Base-by-base conservation (phyloP, 2,113 vertebrate genomes). In the Tupaia chinensis region DNA sequence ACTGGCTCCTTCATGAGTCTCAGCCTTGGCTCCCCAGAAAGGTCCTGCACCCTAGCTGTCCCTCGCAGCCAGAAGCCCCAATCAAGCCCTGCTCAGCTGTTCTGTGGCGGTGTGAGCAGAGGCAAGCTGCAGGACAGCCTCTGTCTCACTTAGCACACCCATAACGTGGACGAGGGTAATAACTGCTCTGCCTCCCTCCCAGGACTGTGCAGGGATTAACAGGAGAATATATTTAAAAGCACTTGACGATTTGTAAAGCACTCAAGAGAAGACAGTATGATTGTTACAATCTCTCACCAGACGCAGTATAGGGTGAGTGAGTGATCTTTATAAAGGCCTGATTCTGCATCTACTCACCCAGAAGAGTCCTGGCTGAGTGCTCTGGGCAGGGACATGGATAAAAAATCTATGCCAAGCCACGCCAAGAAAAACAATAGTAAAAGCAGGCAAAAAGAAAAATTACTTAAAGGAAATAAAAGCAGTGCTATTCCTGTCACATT, bases 251-350 rank as follows among this genome's bases (percentile, higher is more conserved):
- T 84, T 74, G 58, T 54, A 65, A 85, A 93, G 60, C 3, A 22
- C 19, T 89, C 25, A 79, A 34, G 12, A 20, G 58, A 87, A 95
- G 61, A 53, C 76, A 25, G 29, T 81, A 56, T 81, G 44, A 82
- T n/a, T 58, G 89, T 82, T 79, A 89, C 94, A 23, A 87, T 80
- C 53, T 93, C 83, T 89, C 63, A 66, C 17, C 93, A 54, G 54
- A 15, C 32, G 3, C 11, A 11, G 60, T n/a, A 80, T 68, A 25
- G 56, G 13, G 19, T 72, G 34, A 81, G 32, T 60, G 78, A 56
- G 44, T 82, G 17, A 81, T 58, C 53, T 58, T 44, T 66, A 20
- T 15, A 32, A 77, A 93, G 70, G 60, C 25, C 22, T 92, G 44
- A 25, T 15, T 34, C 53, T 61, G 22, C 44, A 32, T 29, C 65